Base-by-base conservation (phyloP, 1,140 invertebrate genomes). In the Musca domestica region DNA sequence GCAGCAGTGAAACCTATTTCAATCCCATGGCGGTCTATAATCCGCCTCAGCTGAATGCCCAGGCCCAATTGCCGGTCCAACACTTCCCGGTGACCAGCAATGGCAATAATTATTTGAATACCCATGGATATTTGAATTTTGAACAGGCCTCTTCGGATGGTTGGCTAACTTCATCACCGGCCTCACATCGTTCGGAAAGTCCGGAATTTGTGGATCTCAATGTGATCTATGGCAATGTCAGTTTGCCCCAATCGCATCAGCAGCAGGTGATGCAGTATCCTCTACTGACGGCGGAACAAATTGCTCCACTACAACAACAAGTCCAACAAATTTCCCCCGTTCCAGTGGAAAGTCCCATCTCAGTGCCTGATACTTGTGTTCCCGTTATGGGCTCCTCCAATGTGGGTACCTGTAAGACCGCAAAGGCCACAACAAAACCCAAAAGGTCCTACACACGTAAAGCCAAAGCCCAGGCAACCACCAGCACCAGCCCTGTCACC, bases 161-260 rank as follows among this genome's bases (percentile, higher is more conserved):
- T 22, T 88, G 86, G 84, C 84, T 87, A 70, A 87, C 86, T 3
- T 86, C 87, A 0, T 87, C 86, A 70, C 86, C 87, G 2, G 83
- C 86, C 2, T 87, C 86, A 70, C 74, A 86, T 67, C 79, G 87
- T n/a, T 88, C 83, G 3, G 74, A 85, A 47, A 87, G 85, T 72
- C 86, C 86, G 15, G 82, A 81, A 63, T 82, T 80, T 58, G 74
- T 81, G 58, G 77, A 79, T 71, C 72, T 81, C n/a, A 81, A 76
- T 70, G 73, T 72, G 30, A 80, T 81, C 41, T 80, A 80, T 67
- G 64, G 25, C 9, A 20, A 34, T 70, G 63, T 65, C 64, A 25
- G 70, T 68, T 27, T 46, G n/a, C 48, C 47, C 2, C 66, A 64
- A 22, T 20, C 17, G 7, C 49, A 56, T n/a, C 69, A 67, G 19